A percentile compares a stretch with the other conserved stretches of the same genome.
phyloP scores from a whole-genome alignment of 2,797 vertebrate genomes.

The Gambelia wislizenii region DNA sequence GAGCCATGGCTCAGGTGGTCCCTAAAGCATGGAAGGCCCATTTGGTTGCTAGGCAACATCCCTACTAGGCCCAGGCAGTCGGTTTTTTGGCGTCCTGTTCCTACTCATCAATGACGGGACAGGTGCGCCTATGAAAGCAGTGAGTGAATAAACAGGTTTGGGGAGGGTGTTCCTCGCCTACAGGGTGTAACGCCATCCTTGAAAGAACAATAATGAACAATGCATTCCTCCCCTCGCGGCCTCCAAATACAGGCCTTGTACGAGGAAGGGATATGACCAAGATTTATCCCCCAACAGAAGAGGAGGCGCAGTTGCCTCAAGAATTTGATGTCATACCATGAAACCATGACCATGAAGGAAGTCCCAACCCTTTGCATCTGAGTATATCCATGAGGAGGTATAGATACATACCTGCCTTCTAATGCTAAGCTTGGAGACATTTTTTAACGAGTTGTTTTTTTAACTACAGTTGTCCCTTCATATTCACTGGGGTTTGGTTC shows the following conservation, averaged over 20 bases:
- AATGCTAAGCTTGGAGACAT: too few relatives aligned
- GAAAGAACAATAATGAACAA: background rate
- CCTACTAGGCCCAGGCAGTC: too few relatives aligned
- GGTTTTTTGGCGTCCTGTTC: background rate
- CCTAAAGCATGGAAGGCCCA: background rate
- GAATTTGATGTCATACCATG: background rate
- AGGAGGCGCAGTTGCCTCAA: background rate
- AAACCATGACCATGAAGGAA: background rate
- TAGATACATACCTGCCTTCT: too few relatives aligned
- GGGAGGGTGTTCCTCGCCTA: background rate
- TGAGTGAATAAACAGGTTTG: conserved; percentile 17
- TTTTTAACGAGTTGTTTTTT: too few relatives aligned
- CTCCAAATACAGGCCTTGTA: too few relatives aligned
- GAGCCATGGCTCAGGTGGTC: background rate
- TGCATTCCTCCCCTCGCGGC: too few relatives aligned
- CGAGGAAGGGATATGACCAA: background rate
- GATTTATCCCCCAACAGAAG: background rate
- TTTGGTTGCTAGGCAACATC: background rate
- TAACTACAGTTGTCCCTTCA: too few relatives aligned
- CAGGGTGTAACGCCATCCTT: background rate
- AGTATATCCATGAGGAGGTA: background rate
- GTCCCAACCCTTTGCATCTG: background rate
- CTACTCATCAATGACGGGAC: background rate
- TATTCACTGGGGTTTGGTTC: too few relatives aligned
- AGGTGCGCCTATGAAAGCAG: background rate